Evolutionary conservation across 1,140 invertebrate species (phyloP), one percentile per base, ranked within the genome.

Genomic region (Trachelipus rathkii): DNA sequence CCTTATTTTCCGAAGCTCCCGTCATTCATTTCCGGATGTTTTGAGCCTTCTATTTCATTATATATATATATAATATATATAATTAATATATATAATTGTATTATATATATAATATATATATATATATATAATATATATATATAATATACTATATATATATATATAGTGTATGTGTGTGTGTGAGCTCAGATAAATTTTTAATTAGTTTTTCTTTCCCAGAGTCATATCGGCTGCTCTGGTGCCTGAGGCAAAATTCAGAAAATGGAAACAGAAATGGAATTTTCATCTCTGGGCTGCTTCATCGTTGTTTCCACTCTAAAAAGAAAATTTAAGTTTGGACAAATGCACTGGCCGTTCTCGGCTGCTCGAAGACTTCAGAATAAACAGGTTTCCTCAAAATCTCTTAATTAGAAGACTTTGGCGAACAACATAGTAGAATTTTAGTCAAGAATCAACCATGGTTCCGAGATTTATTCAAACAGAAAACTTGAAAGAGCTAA

Each of bases 401-500:
- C 87, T 89, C 99, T 71, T 93, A 95, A 83, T 87, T 98, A 66
- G 90, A 93, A 79, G 96, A 98, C 86, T 87, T 98, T 68, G 89
- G 91, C 75, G n/a, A 93, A 95, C 85, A 95, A 98, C 85, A 96
- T 98, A 83, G 95, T 97, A 10, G 96, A 98, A 85, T 99, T 99
- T 87, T n/a, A n/a, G 97, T 96, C 76, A 97, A 99, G 87, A 98
- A 99, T 87, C 98, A 99, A 85, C 97, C 99, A 85, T 98, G 98
- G 10, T 99, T n/a, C n/a, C 97, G 10, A 90, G 88, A 79, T 99
- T 99, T 85, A 99, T 99, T 83, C 98, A 99, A 85, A 97, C n/a
- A n/a, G 99, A 86, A 99, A 99, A 87, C 86, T 99, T 80, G 97
- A 99, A 87, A 89, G 96, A 76, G 97, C 98, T 9, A 93, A 94